These are phyloP conservation scores for Podarcis lilfordi DNA, from an alignment of 2,797 vertebrate genomes.

Conservation along the genomic window DNA sequence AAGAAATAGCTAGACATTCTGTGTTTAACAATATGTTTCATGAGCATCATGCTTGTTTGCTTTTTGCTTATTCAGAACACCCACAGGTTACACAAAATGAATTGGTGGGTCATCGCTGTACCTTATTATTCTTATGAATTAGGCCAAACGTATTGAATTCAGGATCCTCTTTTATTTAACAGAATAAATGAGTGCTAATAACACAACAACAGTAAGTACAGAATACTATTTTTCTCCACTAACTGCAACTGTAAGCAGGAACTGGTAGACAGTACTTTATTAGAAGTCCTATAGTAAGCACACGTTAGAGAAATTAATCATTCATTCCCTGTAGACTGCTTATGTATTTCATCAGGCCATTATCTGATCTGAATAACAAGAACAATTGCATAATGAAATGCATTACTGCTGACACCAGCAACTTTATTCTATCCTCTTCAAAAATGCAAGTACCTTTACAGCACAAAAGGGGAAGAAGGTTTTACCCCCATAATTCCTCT, in stretches of 20 bases:
- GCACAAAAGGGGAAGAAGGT: slow-evolving; percentile 35
- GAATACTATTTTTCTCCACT: slow-evolving; percentile 52
- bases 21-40: neutral
- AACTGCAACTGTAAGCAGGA: slow-evolving; percentile 74
- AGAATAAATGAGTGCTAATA: slow-evolving; percentile 42
- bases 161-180: slow-evolving; percentile 50
- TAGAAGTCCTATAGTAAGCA: slow-evolving; percentile 77
- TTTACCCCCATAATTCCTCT: slow-evolving; percentile 30
- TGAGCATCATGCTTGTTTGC: neutral
- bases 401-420: slow-evolving; percentile 77
- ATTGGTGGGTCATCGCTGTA: slow-evolving; percentile 6
- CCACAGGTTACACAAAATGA: slow-evolving; percentile 31
- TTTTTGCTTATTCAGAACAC: slow-evolving; percentile 35
- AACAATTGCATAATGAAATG: slow-evolving; percentile 81
- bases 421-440: slow-evolving; percentile 72
- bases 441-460: slow-evolving; percentile 55
- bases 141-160: slow-evolving; percentile 41
- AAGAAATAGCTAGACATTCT: neutral
- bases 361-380: slow-evolving; percentile 81
- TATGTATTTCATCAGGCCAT: slow-evolving; percentile 78
- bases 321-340: slow-evolving; percentile 78
- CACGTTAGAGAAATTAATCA: slow-evolving; percentile 78
- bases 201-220: slow-evolving; percentile 50
- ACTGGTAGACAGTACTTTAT: slow-evolving; percentile 70
- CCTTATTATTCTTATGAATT: slow-evolving; percentile 36